Evolutionary conservation across 2,113 vertebrate genomes (phyloP).

Genomic region (Daboia siamensis): DNA sequence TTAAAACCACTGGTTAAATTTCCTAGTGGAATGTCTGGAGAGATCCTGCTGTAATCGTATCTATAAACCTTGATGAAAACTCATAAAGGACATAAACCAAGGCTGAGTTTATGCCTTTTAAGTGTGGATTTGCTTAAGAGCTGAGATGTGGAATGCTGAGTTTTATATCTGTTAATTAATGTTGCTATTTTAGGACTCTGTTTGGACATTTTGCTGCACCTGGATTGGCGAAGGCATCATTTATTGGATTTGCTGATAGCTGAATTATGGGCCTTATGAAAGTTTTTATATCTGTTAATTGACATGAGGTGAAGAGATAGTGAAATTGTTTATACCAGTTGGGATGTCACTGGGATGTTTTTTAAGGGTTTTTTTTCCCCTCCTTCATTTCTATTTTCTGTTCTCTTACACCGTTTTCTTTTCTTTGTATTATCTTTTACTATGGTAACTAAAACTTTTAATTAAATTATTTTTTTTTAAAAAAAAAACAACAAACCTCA

Average conservation of each 20-base stretch:
- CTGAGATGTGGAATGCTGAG: neutral
- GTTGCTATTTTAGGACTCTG: neutral
- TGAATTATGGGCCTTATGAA: neutral
- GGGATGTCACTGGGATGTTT: neutral
- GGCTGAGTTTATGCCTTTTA: neutral
- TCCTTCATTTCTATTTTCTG: neutral
- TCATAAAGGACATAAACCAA: neutral
- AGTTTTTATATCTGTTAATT: neutral
- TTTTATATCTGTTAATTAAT: neutral
- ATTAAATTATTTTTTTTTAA: neutral
- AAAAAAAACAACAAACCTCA: neutral
- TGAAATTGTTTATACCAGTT: neutral
- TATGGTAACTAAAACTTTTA: neutral
- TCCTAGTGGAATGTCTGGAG: neutral
- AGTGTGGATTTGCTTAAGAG: neutral
- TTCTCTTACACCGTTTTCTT: neutral
- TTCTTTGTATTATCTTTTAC: neutral
- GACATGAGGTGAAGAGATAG: neutral
- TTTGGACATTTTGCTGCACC: neutral
- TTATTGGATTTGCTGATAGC: neutral
- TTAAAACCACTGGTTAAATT: neutral
- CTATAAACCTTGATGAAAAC: neutral
- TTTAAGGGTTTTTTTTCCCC: neutral
- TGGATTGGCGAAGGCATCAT: neutral
- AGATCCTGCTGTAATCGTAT: neutral